Base-by-base conservation (phyloP, 2,888 invertebrate genomes). In the Cordylochernes scorpioides region DNA sequence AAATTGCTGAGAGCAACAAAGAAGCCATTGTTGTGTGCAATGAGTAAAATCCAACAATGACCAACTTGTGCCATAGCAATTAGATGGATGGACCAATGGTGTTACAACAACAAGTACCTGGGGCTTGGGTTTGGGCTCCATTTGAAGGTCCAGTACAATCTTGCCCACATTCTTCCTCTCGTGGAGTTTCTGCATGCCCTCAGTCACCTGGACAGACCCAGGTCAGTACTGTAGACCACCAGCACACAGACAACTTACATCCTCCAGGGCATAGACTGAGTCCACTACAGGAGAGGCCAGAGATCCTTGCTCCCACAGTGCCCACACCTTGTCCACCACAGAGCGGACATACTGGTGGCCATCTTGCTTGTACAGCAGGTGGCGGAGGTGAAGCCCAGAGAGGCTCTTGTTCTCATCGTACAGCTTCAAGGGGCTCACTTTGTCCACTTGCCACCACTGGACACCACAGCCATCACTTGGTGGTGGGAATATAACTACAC, bases 131-230 rank as follows among this genome's bases (percentile, higher is more conserved):
- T 49, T 51, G 5, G 53, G 51, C 27, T 53, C 49, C 30, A 48
- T 39, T 18, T 43, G 45, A 2, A 77, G 75, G 49, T 77, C 75
- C 39, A 82, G 57, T 25, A 80, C 64, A 25, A 82, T 64, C 54
- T 80, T 80, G 31, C 82, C 82, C 46, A 80, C 66, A 55, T 80
- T 80, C 57, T 75, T 75, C 47, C 77, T 68, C 48, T 78, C 78
- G 54, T 78, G 78, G 68, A 82, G 71, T 55, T 74, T 77, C 54
- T 75, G 75, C 78, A 82, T 78, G 5, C 75, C 80, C 47, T 80
- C 77, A 15, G 68, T 67, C 10, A 77, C 71, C 72, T 73, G 46
- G 27, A 17, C n/a, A n/a, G n/a, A n/a, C n/a, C n/a, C n/a, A n/a
- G n/a, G n/a, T n/a, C n/a, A n/a, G n/a, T 55, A 78, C 78, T 14